Evolutionary conservation across 2,888 invertebrate species (phyloP).

Genomic region (Pammene aurita): DNA sequence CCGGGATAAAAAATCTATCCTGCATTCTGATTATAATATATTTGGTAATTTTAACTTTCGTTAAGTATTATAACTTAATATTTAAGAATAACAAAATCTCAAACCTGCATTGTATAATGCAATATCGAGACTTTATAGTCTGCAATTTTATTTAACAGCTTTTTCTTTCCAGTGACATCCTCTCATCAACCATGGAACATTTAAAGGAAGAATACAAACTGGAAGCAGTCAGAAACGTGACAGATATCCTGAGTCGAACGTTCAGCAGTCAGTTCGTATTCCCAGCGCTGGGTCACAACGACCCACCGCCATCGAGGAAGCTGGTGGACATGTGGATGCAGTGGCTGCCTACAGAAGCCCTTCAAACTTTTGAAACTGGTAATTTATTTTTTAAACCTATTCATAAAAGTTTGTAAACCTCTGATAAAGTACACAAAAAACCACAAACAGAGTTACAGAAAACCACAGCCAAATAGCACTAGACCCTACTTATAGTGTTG

Average conservation of each 20-base stretch:
- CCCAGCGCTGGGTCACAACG: constrained; percentile 95
- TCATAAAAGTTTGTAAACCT: neutral
- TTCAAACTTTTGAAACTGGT: constrained; percentile 93
- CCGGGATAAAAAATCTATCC: too few species aligned
- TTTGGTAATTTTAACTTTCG: too few species aligned
- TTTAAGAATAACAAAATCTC: too few species aligned
- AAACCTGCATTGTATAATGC: too few species aligned
- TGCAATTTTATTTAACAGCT: neutral
- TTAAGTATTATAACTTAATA: too few species aligned
- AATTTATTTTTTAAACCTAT: constrained; percentile 66
- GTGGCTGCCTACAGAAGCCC: constrained; percentile 92
- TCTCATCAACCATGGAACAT: constrained; percentile 89
- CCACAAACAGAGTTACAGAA: too few species aligned
- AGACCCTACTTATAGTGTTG: too few species aligned
- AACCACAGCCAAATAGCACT: too few species aligned
- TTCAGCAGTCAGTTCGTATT: constrained; percentile 95
- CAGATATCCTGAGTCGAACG: constrained; percentile 90
- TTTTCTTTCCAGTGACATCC: constrained; percentile 87
- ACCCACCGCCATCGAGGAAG: constrained; percentile 85
- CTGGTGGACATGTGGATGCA: constrained; percentile 92
- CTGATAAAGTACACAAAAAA: too few species aligned
- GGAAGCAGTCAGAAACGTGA: constrained; percentile 91
- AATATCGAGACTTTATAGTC: too few species aligned
- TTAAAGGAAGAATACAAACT: constrained; percentile 87
- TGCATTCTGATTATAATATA: too few species aligned